Percentiles rank a stretch among this genome's conserved stretches.
Evolutionary conservation across 2,888 invertebrate species (phyloP).

Genomic region (Conchocele bisecta): DNA sequence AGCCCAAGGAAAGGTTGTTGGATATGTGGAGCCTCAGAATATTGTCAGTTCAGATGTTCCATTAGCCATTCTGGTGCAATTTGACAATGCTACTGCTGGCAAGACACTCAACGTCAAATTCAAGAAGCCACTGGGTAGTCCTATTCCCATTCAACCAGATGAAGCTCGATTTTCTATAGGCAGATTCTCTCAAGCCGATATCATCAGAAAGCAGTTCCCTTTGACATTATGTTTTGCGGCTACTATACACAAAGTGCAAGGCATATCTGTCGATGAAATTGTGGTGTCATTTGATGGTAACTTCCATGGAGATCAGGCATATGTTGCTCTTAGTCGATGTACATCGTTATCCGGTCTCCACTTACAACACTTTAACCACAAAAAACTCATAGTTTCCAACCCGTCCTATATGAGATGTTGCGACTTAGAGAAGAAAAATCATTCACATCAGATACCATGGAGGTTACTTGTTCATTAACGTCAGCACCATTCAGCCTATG

Average conservation of each 20-base stretch:
- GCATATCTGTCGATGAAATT: neutral
- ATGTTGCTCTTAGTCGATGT: neutral
- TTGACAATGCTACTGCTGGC: neutral
- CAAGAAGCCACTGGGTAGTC: neutral
- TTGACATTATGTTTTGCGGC: neutral
- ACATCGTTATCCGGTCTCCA: neutral
- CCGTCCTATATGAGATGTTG: neutral
- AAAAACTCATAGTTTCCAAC: neutral
- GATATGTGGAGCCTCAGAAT: neutral
- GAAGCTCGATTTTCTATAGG: neutral
- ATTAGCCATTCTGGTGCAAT: neutral
- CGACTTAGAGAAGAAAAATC: neutral
- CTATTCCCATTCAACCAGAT: neutral
- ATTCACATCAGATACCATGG: no score
- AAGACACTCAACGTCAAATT: neutral
- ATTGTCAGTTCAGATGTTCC: no score
- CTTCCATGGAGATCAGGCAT: no score
- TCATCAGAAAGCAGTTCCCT: neutral
- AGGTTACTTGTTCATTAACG: no score
- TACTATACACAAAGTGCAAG: neutral
- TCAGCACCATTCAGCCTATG: no score
- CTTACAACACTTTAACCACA: neutral
- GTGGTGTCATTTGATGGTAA: no score
- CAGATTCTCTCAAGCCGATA: neutral
- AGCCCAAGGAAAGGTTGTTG: slow-evolving; percentile 16